Evolutionary conservation across 2,113 vertebrate species (phyloP), one percentile per base, ranked within the genome.

Genomic region (Riparia riparia): DNA sequence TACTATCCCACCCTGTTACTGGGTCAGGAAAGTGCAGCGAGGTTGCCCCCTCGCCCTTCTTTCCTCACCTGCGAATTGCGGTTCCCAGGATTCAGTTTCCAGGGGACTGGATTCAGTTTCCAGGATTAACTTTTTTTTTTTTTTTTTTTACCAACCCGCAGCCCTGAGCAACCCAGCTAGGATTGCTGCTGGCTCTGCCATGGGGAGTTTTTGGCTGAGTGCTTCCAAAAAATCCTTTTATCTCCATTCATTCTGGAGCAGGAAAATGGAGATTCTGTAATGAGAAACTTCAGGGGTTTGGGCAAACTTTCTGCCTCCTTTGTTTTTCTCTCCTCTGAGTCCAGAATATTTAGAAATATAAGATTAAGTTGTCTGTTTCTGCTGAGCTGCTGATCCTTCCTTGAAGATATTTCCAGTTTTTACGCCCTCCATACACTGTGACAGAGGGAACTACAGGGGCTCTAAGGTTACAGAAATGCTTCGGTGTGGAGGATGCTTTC

Each of bases 1-100:
- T 34, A 3, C 51, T 10, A 0, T 17, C 34, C 28, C 2, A 31
- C 2, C 16, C 14, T 15, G 7, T 51, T 14, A 6, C 3, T 17
- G 61, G 4, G 41, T 14, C 19, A 29, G 51, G 56, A 44, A 47
- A 44, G 21, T 0, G 13, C 37, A 42, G 15, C 9, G 18, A n/a
- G 50, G 2, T 29, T 49, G 9, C 3, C 16, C 8, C 15, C 45
- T 42, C 5, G 0, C 10, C 15, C 37, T 16, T 78, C 25, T 10
- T 37, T 24, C 26, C 9, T 34, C 19, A 5, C 7, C 12, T 10
- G 16, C 3, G 18, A 51, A 9, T 25, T 22, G 31, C 41, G 8
- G 34, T 28, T 50, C 78, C 20, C 29, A 14, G 18, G 2, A 1
- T 69, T 73, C 31, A 0, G n/a, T 66, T 88, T 60, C 39, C 22